phyloP scores from a whole-genome alignment of 2,888 invertebrate species.

The Argyra leucocephala region DNA sequence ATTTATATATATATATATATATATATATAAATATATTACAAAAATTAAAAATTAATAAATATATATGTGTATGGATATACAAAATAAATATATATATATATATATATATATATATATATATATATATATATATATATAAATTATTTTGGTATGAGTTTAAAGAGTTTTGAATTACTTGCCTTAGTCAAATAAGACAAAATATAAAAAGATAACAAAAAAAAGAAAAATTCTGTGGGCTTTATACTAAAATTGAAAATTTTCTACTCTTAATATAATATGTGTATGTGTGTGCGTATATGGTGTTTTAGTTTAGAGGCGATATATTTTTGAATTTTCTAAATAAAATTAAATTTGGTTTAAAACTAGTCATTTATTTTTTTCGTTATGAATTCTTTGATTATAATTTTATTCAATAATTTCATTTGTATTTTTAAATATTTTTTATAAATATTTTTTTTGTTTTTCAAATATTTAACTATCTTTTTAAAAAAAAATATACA shows the following conservation, averaged over 20 bases:
- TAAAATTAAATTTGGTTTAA: too few species aligned
- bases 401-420: too few species aligned
- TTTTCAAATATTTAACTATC: too few species aligned
- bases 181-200: neutral
- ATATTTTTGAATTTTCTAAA: too few species aligned
- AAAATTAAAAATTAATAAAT: neutral
- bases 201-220: neutral
- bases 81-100: neutral
- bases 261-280: neutral
- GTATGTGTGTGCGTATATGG: neutral
- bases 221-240: neutral
- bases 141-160: neutral
- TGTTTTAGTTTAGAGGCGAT: too few species aligned
- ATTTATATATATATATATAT: neutral
- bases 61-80: neutral
- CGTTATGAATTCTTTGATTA: too few species aligned
- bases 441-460: too few species aligned
- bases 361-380: too few species aligned
- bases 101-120: neutral
- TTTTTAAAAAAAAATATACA: too few species aligned
- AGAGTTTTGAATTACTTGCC: conserved; percentile 1
- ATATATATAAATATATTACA: neutral
- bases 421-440: too few species aligned
- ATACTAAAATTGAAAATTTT: neutral
- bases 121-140: neutral